Evolutionary conservation across 2,113 vertebrate species (phyloP), one percentile per base, ranked within the genome.

Genomic region (Capreolus pygargus): DNA sequence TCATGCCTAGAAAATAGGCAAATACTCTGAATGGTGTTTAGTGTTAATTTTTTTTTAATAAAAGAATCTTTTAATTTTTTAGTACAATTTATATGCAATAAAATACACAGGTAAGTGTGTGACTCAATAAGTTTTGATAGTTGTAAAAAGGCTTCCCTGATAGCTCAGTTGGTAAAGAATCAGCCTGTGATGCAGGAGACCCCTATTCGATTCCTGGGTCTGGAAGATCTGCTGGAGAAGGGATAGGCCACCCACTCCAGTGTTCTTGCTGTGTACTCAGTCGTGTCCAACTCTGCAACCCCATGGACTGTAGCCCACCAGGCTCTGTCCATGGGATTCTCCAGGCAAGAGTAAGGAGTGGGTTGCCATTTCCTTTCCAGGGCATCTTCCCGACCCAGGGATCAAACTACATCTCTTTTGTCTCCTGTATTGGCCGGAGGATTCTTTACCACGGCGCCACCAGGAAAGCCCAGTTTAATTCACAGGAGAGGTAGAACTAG

Each of bases 331-430:
- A 39, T 74, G 36, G 21, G 36, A 39, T 74, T 74, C n/a, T 39
- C n/a, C 67, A 74, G n/a, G 67, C 67, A 74, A 74, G 36, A 74
- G 39, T 39, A 74, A 36, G 10, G 67, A 70, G n/a, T 74, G 67
- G 67, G 10, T 6, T 74, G n/a, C 67, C 67, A 39, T 39, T 39
- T 23, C n/a, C 67, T 74, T 74, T 74, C n/a, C n/a, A 74, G 10
- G 2, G n/a, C n/a, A 39, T 74, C 19, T 74, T 39, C 19, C n/a
- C 0, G 2, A 74, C 67, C 33, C 67, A 74, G 67, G 10, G 67
- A 39, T 74, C 1, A 1, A 39, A 39, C 5, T 74, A 11, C 0
- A 0, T 74, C n/a, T 74, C 67, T 70, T 39, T 6, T 23, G n/a
- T 74, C 67, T 74, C 67, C n/a, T 39, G 67, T 19, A 39, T 23